Conservation (phyloP, 2,113 vertebrate species). For the Leuciscus idus region DNA sequence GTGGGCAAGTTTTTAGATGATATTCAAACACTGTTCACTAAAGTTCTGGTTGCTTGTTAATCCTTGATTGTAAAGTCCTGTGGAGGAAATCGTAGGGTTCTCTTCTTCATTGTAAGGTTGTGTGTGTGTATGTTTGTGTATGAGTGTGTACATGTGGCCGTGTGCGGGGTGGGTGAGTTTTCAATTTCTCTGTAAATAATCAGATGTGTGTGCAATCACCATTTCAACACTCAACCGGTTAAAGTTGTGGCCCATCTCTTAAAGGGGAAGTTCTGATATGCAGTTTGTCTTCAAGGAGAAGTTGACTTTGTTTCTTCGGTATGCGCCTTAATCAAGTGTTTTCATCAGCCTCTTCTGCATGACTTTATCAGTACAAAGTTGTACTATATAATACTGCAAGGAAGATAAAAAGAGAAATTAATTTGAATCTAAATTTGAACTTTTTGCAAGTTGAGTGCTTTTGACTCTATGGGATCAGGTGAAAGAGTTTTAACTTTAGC, state of each 20-base stretch:
- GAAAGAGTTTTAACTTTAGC: too few species aligned
- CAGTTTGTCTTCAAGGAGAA: slow-evolving; percentile 38
- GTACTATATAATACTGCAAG: neutral
- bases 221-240: slow-evolving; percentile 29
- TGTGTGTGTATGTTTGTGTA: too few species aligned
- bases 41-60: too few species aligned
- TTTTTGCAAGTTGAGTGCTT: neutral
- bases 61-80: too few species aligned
- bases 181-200: slow-evolving; percentile 32
- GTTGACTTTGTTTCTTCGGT: slow-evolving; percentile 17
- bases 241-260: slow-evolving; percentile 14
- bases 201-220: slow-evolving; percentile 37
- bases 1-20: too few species aligned
- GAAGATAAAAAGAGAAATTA: neutral
- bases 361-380: neutral
- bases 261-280: slow-evolving; percentile 33
- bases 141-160: too few species aligned
- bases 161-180: too few species aligned
- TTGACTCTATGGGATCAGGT: neutral
- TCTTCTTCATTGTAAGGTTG: too few species aligned
- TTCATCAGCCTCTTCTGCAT: slow-evolving; percentile 19
- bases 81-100: too few species aligned
- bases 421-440: neutral
- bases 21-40: too few species aligned
- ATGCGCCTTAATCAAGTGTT: slow-evolving; percentile 23